These are phyloP conservation scores for Odontothrips loti DNA, from an alignment of 2,888 invertebrate genomes.

Conservation along the genomic window DNA sequence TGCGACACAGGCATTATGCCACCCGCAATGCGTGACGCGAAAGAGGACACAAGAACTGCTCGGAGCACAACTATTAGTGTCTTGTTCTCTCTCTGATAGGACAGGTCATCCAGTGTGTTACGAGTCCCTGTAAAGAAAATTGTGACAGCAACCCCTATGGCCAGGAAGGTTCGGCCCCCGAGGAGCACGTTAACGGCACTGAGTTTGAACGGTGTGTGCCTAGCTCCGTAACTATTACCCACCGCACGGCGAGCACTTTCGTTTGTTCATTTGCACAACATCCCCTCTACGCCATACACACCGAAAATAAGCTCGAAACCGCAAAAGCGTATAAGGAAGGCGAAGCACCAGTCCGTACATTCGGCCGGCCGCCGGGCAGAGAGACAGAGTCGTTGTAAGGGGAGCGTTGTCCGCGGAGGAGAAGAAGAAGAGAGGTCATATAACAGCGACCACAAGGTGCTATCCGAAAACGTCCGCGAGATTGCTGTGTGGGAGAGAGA, in stretches of 20 bases:
- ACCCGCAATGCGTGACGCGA: not conserved
- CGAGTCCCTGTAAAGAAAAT: no score
- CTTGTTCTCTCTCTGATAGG: no score
- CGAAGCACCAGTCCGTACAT: not conserved
- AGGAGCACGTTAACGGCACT: no score
- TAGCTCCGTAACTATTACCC: not conserved
- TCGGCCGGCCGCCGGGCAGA: no score
- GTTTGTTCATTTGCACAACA: not conserved
- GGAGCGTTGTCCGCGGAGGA: not conserved
- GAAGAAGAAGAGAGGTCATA: not conserved
- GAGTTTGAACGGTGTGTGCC: not conserved
- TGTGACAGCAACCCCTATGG: no score
- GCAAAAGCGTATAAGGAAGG: conserved; percentile 9
- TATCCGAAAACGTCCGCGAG: not conserved
- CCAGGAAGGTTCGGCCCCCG: no score
- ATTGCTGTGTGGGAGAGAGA: not conserved
- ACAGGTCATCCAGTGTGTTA: no score
- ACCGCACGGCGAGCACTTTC: not conserved
- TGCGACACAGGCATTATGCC: conserved; percentile 3
- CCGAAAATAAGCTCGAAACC: not conserved
- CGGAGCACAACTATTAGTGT: no score
- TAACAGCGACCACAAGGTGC: conserved; percentile 5
- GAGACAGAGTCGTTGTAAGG: no score
- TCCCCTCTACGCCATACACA: not conserved
- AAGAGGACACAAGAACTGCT: not conserved